A percentile compares a stretch with the other conserved stretches of the same genome.
Evolutionary conservation across 2,113 vertebrate genomes (phyloP).

Genomic region (Stegostoma tigrinum): DNA sequence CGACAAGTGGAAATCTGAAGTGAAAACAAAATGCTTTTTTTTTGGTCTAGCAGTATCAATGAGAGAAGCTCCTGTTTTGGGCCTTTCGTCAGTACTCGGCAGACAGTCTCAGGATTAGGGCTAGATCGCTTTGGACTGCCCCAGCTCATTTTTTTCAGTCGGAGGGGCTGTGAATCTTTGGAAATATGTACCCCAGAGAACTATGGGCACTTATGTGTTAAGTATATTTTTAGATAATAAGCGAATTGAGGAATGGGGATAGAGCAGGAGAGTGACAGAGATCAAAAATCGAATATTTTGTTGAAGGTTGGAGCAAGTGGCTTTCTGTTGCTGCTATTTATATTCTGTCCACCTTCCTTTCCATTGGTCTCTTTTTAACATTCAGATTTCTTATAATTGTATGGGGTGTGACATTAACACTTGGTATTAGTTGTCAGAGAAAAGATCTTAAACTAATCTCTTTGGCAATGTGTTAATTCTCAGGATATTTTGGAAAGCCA

Average conservation of each 20-base stretch:
- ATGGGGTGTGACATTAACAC: neutral
- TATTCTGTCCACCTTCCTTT: neutral
- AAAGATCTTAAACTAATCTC: neutral
- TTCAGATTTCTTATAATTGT: neutral
- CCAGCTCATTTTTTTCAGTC: no score
- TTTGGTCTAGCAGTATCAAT: no score
- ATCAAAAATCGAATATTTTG: neutral
- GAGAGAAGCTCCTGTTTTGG: no score
- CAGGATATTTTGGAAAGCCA: neutral
- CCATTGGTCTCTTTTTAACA: neutral
- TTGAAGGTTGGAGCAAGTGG: neutral
- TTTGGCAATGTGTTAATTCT: neutral
- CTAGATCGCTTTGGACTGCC: no score
- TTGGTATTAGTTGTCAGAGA: neutral
- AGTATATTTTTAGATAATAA: neutral
- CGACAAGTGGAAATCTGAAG: neutral
- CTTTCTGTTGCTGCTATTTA: neutral
- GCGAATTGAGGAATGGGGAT: neutral
- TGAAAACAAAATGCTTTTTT: neutral
- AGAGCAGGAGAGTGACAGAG: neutral
- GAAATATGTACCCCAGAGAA: neutral
- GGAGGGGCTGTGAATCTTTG: neutral
- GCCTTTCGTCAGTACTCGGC: neutral
- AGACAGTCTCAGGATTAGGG: neutral
- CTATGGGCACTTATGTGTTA: neutral